Base-by-base conservation (phyloP, 92 coral and sea anemone genomes). In the Epizoanthus stellaris region DNA sequence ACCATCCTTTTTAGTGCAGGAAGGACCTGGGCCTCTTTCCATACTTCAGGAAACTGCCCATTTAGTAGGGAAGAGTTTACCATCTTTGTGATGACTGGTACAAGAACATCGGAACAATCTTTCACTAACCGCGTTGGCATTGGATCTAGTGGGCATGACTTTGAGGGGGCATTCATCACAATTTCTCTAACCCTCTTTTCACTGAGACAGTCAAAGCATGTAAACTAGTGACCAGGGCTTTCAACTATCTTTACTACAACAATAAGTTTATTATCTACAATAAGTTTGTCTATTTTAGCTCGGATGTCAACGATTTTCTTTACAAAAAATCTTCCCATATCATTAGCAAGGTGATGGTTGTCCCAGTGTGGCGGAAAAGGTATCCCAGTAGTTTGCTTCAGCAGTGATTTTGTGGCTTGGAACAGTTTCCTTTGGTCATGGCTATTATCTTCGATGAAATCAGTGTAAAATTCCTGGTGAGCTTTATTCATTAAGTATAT, bases 21-120 rank as follows among this genome's bases (percentile, higher is more conserved):
- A 42, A 45, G 89, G 89, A 58, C 45, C 45, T 85, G 84, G 47
- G 88, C 88, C 72, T 67, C 88, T 67, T 85, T 77, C 88, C 88
- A 85, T 47, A 34, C 56, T 42, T 77, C 66, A 45, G 89, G 89
- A 58, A 85, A 85, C 64, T 75, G 23, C 6, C 68, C 88, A 16
- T 65, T 58, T 9, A 36, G 59, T 21, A 85, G 73, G 72, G 82
- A 85, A 23, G 73, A 57, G 49, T 84, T 84, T 30, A 73, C 75
- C 25, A 73, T 84, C 34, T 47, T 52, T 39, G 87, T 45, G 65
- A 84, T 84, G 77, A 68, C 39, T 62, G 87, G 81, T 47, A 72
- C 34, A 30, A 84, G 45, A 42, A 42, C 45, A 5, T 42, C 45
- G 0, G 6, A 67, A 25, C 2, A 20, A 25, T 67, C 42, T 3